Conservation (phyloP, 2,113 vertebrate species). For the Pseudopipra pipra region DNA sequence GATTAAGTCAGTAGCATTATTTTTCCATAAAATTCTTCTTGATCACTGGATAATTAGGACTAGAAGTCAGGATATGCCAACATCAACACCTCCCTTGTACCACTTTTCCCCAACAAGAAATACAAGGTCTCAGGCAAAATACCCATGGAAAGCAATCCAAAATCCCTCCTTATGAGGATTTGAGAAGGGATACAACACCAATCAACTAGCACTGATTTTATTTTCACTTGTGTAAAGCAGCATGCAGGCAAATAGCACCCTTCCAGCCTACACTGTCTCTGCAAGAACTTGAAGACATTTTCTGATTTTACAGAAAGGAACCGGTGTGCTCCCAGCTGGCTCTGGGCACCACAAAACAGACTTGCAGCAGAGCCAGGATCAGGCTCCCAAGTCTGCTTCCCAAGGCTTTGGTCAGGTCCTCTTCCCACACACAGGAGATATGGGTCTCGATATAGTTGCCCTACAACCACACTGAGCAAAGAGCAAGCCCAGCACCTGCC, state of each 20-base stretch:
- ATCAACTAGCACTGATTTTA: background rate
- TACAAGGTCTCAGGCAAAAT: background rate
- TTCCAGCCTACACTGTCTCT: background rate
- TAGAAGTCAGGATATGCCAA: background rate
- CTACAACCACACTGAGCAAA: background rate
- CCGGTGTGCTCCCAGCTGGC: accelerated
- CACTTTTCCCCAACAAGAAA: background rate
- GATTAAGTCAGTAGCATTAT: background rate
- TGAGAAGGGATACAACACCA: background rate
- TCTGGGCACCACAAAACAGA: background rate
- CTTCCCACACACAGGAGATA: background rate
- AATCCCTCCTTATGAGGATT: background rate
- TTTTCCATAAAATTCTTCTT: background rate
- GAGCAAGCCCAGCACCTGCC: background rate
- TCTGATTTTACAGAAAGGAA: background rate
- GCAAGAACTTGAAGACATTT: background rate
- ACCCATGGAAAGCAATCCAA: background rate
- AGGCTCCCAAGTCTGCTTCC: background rate
- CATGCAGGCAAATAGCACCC: background rate
- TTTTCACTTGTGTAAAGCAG: background rate
- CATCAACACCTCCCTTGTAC: background rate
- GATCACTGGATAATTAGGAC: background rate
- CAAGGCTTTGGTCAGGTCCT: background rate
- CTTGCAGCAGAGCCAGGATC: background rate
- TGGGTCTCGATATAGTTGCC: background rate